Evolutionary conservation across 1,140 invertebrate genomes (phyloP).

Genomic region (Hypsibius dujardini): DNA sequence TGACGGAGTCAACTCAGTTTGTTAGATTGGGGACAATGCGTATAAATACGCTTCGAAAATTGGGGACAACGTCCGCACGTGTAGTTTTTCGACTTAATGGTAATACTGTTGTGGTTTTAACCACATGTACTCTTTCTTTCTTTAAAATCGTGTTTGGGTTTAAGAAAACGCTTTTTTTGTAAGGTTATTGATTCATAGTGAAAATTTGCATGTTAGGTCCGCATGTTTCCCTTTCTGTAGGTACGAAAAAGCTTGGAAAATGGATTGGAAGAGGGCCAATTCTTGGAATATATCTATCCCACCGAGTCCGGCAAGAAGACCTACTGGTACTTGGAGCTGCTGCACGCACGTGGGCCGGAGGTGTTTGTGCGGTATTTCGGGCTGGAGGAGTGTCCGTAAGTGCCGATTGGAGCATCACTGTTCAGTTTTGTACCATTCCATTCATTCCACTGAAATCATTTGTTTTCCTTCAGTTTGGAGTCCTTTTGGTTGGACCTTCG

Average conservation of each 20-base stretch:
- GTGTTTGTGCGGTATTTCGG: slow-evolving; percentile 2
- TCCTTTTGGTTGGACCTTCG: neutral
- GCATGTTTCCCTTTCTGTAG: too few species aligned
- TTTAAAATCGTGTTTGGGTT: too few species aligned
- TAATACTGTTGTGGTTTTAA: too few species aligned
- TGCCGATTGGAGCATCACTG: neutral
- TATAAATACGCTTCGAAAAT: too few species aligned
- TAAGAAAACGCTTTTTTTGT: too few species aligned
- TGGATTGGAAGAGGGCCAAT: neutral
- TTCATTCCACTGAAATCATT: neutral
- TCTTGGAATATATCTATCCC: neutral
- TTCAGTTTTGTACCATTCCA: neutral
- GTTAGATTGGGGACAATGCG: too few species aligned
- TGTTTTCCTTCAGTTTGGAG: neutral
- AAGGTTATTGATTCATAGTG: too few species aligned
- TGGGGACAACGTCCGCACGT: too few species aligned
- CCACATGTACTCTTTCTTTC: too few species aligned
- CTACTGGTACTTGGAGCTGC: neutral
- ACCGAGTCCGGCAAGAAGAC: neutral
- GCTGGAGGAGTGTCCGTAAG: slow-evolving; percentile 6
- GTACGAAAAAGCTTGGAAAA: neutral
- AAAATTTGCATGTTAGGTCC: too few species aligned
- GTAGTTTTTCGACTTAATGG: too few species aligned
- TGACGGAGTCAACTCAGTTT: too few species aligned
- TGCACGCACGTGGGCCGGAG: neutral